Evolutionary conservation across 2,797 vertebrate genomes (phyloP).

Genomic region (Sebastes wilsoni): DNA sequence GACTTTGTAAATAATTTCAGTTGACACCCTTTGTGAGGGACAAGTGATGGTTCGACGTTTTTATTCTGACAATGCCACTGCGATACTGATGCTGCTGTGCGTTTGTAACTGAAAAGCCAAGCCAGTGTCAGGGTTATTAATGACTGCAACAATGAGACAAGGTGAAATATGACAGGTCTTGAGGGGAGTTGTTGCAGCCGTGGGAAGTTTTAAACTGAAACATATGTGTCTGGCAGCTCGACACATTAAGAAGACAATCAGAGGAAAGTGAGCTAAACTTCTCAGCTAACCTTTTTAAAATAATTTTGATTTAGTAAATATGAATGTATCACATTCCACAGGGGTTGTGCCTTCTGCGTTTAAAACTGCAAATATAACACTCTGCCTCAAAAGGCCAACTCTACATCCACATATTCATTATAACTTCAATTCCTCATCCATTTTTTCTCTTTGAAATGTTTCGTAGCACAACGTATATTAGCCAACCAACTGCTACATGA

Average conservation of each 20-base stretch:
- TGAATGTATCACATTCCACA: not conserved
- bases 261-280: not conserved
- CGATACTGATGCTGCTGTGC: not conserved
- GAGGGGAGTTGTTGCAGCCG: not conserved
- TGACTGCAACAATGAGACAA: not conserved
- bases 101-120: not conserved
- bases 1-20: slow-evolving; percentile 33
- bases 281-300: not conserved
- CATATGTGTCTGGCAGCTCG: not conserved
- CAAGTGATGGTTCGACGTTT: slow-evolving; percentile 1
- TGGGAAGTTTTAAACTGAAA: not conserved
- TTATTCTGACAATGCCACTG: slow-evolving; percentile 5
- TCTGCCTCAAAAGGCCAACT: not conserved
- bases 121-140: not conserved
- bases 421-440: not conserved
- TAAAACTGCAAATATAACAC: not conserved
- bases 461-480: not conserved
- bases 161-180: not conserved
- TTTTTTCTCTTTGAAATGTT: not conserved
- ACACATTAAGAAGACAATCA: not conserved
- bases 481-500: not conserved
- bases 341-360: not conserved
- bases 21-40: slow-evolving; percentile 26
- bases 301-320: not conserved
- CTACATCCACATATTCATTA: not conserved